Base-by-base conservation (phyloP, 2,888 invertebrate genomes). In the Drosophila stalkeri region DNA sequence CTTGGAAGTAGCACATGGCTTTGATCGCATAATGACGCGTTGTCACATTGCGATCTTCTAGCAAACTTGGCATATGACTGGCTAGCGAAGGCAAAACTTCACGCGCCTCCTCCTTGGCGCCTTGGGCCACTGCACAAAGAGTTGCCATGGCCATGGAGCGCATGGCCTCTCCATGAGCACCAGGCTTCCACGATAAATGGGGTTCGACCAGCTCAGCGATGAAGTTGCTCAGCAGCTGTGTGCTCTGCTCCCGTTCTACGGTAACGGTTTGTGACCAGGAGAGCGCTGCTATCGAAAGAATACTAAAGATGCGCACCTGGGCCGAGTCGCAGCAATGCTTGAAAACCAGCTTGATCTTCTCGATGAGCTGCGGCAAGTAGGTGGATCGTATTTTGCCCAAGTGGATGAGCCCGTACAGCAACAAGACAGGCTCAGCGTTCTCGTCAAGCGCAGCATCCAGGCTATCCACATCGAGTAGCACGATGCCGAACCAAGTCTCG, bases 131-230 rank as follows among this genome's bases (percentile, higher is more conserved):
- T 1, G 93, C 87, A 51, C 92, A 93, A 1, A 93, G 63, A 0
- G 91, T 91, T 8, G 93, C 92, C 37, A 89, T 91, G n/a, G 93
- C 93, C 72, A 93, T 75, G 11, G 93, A 91, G 23, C 93, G 90
- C 89, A 93, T 89, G 0, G 92, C 88, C 73, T 93, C 93, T 11
- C 92, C 90, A 65, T 82, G 82, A 3, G 91, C 90, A 14, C 93
- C 93, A 1, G 91, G 92, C 64, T 86, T 90, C 93, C 93, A 93
- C 3, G 63, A 59, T 18, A 93, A 68, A 78, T 91, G 78, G 3
- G 90, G 91, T n/a, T 90, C 89, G 5, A 93, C 82, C n/a, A 92
- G 69, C 2, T 86, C 80, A 1, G 57, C 14, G 2, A 91, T 46
- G 47, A 93, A 91, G 12, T 69, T 63, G 4, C 63, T 59, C 20